phyloP scores from a whole-genome alignment of 1,140 invertebrate genomes.

The Lordiphosa stackelbergi region DNA sequence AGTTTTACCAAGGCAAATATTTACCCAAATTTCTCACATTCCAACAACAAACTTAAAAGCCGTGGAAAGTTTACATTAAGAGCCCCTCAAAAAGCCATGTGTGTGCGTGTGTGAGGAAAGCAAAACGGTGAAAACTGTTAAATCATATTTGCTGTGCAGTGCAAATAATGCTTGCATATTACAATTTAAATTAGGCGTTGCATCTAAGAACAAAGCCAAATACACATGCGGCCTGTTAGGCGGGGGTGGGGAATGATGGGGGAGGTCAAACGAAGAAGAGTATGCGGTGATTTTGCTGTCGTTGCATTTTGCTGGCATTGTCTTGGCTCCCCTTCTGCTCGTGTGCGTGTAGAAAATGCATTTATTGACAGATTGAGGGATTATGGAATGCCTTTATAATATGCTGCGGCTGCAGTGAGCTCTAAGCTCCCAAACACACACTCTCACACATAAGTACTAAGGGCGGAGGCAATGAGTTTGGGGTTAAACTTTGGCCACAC shows the following conservation, averaged over 20 bases:
- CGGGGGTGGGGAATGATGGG: slow-evolving; percentile 11
- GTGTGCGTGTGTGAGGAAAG: slow-evolving; percentile 8
- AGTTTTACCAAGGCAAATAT: slow-evolving; percentile 53
- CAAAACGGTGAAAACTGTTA: slow-evolving; percentile 38
- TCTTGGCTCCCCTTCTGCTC: slow-evolving; percentile 15
- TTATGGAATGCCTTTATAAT: slow-evolving; percentile 65
- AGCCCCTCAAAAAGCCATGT: slow-evolving; percentile 22
- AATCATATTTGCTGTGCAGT: slow-evolving; percentile 53
- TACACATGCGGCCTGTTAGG: slow-evolving; percentile 24
- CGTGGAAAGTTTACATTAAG: slow-evolving; percentile 18
- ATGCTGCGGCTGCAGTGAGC: slow-evolving; percentile 43
- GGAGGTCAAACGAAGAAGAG: slow-evolving; percentile 10
- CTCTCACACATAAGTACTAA: slow-evolving; percentile 10
- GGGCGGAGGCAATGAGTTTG: slow-evolving; percentile 2
- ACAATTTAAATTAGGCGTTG: slow-evolving; percentile 64
- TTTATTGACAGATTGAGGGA: slow-evolving; percentile 72
- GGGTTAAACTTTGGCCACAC: slow-evolving; percentile 21
- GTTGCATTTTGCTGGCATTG: slow-evolving; percentile 41
- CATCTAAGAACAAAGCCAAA: slow-evolving; percentile 61
- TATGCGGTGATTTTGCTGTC: slow-evolving; percentile 49
- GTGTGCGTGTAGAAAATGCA: slow-evolving; percentile 25
- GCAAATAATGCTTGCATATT: slow-evolving; percentile 50
- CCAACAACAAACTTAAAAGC: slow-evolving; percentile 32
- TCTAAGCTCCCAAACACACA: slow-evolving; percentile 48
- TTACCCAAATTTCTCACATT: slow-evolving; percentile 37